Evolutionary conservation across 1,140 invertebrate genomes (phyloP), one percentile per base, ranked within the genome.

Genomic region (Drosophila quadrilineata): DNA sequence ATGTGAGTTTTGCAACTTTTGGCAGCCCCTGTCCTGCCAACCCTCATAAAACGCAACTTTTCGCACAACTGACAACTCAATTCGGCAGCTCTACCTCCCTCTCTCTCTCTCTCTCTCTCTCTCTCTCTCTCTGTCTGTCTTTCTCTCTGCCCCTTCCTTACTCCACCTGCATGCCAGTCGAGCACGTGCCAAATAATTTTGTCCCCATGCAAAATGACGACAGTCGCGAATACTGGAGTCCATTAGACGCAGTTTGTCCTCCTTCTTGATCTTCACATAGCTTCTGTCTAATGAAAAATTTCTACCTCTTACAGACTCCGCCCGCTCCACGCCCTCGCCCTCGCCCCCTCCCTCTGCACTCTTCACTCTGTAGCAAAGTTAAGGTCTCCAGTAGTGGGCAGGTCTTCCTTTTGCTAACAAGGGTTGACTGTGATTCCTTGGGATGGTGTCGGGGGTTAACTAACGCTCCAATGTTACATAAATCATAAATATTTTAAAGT

Each of bases 401-500:
- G n/a, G n/a, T n/a, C n/a, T n/a, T n/a, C n/a, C n/a, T n/a, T 40
- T n/a, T 38, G 41, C 48, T 33, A 19, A 53, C 38, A 14, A 38
- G 64, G 64, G 64, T 54, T 67, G 64, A 40, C 48, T 19, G 57
- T 60, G 64, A 67, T 67, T 67, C 53, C n/a, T n/a, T n/a, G n/a
- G n/a, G 10, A 12, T 0, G 10, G 19, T 6, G 19, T 2, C 8
- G 36, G 14, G 1, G 16, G 1, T 14, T 3, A 63, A 62, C 58
- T 63, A 63, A 56, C 59, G 65, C 58, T 53, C 59, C n/a, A 49
- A 73, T 65, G 63, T 63, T 56, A 85, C 65, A 76, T 84, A 82
- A 82, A 82, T 84, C 77, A 84, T 84, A 84, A 84, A 84, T 84
- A 84, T 84, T 84, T 84, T 85, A 84, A 84, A 84, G 79, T 84